Conservation (phyloP, 2,797 vertebrate species). For the Platalea minor region DNA sequence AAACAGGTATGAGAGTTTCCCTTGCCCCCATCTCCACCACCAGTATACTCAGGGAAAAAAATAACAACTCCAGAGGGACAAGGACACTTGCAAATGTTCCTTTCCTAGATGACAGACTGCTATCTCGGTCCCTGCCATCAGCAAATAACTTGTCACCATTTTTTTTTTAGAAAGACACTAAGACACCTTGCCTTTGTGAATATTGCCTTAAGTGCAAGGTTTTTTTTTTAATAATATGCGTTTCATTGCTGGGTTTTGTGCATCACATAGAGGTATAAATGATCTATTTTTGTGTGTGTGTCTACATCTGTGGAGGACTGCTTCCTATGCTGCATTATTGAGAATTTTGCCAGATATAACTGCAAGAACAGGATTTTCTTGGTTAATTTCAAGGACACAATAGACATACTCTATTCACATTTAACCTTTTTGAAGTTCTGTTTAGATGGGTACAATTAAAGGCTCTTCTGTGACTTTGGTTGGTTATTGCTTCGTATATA, state of each 20-base stretch:
- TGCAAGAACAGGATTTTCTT: neutral
- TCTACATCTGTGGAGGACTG: neutral
- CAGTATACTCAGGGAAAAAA: neutral
- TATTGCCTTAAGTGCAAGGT: neutral
- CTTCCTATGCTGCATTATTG: neutral
- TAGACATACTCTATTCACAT: neutral
- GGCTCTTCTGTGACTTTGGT: neutral
- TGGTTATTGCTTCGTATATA: neutral
- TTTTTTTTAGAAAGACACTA: neutral
- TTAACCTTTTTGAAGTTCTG: neutral
- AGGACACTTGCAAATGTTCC: neutral
- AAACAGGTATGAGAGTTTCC: neutral
- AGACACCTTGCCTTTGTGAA: neutral
- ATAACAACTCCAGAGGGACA: neutral
- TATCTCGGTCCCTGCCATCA: neutral
- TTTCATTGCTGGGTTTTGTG: fast-evolving
- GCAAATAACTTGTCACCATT: neutral
- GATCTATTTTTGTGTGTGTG: neutral
- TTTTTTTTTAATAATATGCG: neutral
- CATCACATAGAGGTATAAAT: neutral
- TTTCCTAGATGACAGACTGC: neutral
- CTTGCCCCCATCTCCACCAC: neutral
- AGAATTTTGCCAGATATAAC: neutral
- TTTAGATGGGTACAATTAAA: neutral
- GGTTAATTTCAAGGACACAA: neutral